phyloP scores from a whole-genome alignment of 2,113 vertebrate genomes.

The Falco punctatus region DNA sequence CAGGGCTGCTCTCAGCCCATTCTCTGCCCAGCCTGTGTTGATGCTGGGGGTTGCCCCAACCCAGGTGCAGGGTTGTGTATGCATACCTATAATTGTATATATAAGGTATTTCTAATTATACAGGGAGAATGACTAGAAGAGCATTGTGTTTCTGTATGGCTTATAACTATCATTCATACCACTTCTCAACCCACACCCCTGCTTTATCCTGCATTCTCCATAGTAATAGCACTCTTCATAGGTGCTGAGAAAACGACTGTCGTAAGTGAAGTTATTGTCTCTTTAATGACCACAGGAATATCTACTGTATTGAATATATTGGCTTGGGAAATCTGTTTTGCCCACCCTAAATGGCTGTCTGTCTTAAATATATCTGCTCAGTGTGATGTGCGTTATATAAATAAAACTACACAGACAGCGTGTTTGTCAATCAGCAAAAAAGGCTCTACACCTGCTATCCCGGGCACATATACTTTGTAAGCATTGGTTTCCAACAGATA shows the following conservation, averaged over 20 bases:
- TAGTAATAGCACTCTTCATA: background rate
- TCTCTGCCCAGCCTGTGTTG: background rate
- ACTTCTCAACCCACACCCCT: background rate
- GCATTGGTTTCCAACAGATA: constrained; percentile 78
- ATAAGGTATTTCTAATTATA: background rate
- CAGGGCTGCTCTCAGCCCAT: background rate
- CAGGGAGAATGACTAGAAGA: background rate
- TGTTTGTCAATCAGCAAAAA: constrained; percentile 42
- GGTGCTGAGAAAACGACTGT: background rate
- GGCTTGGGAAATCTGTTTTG: background rate
- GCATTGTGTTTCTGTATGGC: background rate
- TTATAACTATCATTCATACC: background rate
- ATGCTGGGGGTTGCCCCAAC: background rate
- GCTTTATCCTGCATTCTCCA: background rate
- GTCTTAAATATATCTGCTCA: background rate
- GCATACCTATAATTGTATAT: no score
- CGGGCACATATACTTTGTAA: constrained; percentile 59
- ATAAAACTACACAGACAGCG: background rate
- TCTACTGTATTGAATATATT: background rate
- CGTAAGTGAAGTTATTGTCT: background rate
- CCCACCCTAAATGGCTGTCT: background rate
- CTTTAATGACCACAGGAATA: background rate
- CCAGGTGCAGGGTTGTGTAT: background rate
- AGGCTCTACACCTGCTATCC: constrained; percentile 5
- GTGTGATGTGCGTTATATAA: background rate